Evolutionary conservation across 2,888 invertebrate species (phyloP), one percentile per base, ranked within the genome.

Genomic region (Mythimna albipuncta): DNA sequence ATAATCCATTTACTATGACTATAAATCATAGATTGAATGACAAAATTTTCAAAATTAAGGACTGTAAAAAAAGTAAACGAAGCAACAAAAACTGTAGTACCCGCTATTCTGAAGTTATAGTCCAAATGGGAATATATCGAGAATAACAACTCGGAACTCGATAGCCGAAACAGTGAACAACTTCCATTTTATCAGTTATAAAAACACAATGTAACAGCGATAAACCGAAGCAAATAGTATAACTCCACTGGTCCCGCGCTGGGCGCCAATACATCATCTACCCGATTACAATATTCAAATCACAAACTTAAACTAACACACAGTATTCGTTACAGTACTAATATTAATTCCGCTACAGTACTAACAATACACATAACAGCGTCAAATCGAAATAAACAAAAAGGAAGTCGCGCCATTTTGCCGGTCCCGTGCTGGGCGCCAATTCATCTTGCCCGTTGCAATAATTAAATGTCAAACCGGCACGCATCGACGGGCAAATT

Each of bases 391-490:
- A 71, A 71, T 55, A 69, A 79, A 79, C n/a, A 61, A 63, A 70
- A 69, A 41, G n/a, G 19, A 13, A 52, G 38, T 6, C 54, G 50
- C 57, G 47, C 69, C 47, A 78, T 77, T 77, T 72, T 71, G 63
- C 62, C 64, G 54, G 75, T 58, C 74, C 79, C 82, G 67, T 64
- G 72, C 50, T 79, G 77, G 84, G 79, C 77, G 80, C 82, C 88
- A 83, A 88, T 88, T 83, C 86, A 88, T 89, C 87, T 87, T 84
- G 64, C 65, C 65, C 71, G 75, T 68, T 81, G 83, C 83, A 84
- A 81, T 89, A 89, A 89, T 89, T 88, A 88, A 89, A 88, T 85
- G 88, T 88, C 88, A 87, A 82, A 73, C 83, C 70, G 81, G 68
- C 81, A 87, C 87, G 87, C 87, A 87, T 77, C 83, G 79, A 64